A percentile compares a stretch with the other conserved stretches of the same genome.
Evolutionary conservation across 64 coral and sea anemone genomes (phyloP).

Genomic region (Porites lutea): DNA sequence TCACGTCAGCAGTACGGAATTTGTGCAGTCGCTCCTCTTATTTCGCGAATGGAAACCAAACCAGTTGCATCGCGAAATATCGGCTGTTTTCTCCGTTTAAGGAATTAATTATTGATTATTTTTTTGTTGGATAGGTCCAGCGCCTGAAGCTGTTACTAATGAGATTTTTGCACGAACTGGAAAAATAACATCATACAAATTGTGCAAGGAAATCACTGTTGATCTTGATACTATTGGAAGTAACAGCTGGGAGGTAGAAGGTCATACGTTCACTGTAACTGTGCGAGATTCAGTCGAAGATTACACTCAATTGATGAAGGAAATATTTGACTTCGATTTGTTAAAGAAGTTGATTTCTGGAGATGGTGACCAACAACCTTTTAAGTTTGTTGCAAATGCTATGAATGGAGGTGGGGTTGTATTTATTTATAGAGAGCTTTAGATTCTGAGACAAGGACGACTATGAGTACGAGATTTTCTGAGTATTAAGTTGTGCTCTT

Average conservation of each 20-base stretch:
- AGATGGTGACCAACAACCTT: slow-evolving; percentile 36
- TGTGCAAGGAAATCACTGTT: slow-evolving; percentile 69
- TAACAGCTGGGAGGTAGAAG: slow-evolving; percentile 79
- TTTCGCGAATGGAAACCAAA: too few relatives aligned
- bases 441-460: too few relatives aligned
- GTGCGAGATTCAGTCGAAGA: slow-evolving; percentile 89
- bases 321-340: slow-evolving; percentile 93
- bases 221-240: slow-evolving; percentile 67
- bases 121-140: slow-evolving; percentile 66
- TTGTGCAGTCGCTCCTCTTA: too few relatives aligned
- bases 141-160: slow-evolving; percentile 93
- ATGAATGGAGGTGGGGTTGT: slow-evolving; percentile 87
- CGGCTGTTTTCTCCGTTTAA: too few relatives aligned
- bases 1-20: too few relatives aligned
- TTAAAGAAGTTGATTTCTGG: slow-evolving; percentile 77
- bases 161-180: slow-evolving; percentile 79
- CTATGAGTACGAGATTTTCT: too few relatives aligned
- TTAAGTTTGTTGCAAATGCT: slow-evolving; percentile 80
- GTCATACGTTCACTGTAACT: slow-evolving; percentile 77
- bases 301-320: slow-evolving; percentile 94
- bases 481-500: too few relatives aligned
- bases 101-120: background rate
- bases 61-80: too few relatives aligned
- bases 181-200: slow-evolving; percentile 83
- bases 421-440: background rate